Conservation (phyloP, 2,797 vertebrate genomes). For the Danio albolineatus region DNA sequence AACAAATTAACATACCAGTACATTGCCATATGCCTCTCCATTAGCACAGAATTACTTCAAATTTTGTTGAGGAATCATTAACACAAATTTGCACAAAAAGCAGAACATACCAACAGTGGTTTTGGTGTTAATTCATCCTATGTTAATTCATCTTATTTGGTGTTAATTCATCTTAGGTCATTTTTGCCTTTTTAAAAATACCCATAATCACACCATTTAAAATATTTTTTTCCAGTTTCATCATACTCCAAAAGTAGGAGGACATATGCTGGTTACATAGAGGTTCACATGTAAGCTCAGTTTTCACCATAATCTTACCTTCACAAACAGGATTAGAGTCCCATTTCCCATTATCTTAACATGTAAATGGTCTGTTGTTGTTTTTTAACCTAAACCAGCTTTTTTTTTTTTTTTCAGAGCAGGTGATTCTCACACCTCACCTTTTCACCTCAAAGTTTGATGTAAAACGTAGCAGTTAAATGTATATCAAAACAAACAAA, state of each 20-base stretch:
- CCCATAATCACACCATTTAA: too few species aligned
- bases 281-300: constrained; percentile 56
- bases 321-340: constrained; percentile 28
- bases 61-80: too few species aligned
- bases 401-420: background rate
- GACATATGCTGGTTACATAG: accelerated
- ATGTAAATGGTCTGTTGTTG: background rate
- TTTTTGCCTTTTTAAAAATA: too few species aligned
- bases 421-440: constrained; percentile 18
- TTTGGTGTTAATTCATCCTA: too few species aligned
- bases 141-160: too few species aligned
- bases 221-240: too few species aligned
- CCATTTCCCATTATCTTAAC: constrained; percentile 52
- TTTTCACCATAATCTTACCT: constrained; percentile 62
- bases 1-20: constrained; percentile 5
- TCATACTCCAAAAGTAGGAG: background rate
- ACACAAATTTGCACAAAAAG: too few species aligned
- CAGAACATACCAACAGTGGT: too few species aligned
- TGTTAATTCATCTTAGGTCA: too few species aligned
- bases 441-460: background rate
- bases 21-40: background rate
- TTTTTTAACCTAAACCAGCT: accelerated
- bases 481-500: too few species aligned
- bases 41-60: too few species aligned
- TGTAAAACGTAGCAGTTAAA: too few species aligned